Base-by-base conservation (phyloP, 2,113 vertebrate genomes). In the human (Homo sapiens) region DNA sequence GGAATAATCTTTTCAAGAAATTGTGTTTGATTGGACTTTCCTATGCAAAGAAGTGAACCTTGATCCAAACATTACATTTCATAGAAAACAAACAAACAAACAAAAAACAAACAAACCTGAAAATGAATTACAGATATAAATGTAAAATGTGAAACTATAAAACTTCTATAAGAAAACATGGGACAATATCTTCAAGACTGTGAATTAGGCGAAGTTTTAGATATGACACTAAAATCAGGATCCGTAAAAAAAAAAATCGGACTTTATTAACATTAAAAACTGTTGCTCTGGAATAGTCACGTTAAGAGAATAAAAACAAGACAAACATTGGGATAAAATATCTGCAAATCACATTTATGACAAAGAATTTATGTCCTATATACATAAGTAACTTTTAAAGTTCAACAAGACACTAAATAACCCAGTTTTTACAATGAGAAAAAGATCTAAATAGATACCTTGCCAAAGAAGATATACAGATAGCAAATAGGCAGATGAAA, bases 221-320 rank as follows among this genome's bases (percentile, higher is more conserved):
- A 38, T 64, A 57, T 23, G 75, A 61, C 38, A 50, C 52, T 66
- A 22, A 83, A 95, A 73, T 11, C n/a, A 61, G n/a, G 32, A 73
- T 61, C 12, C 48, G 83, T 4, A 32, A 27, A 72, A 72, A 18
- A 18, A 30, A 83, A 76, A 91, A 79, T 45, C 40, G 25, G 38
- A 79, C 23, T 83, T 95, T 22, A 79, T 89, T 64, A 83, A 61
- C 93, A 92, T 70, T 45, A 59, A 68, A 92, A 95, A 64, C 13
- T 22, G 14, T 43, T 52, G 30, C 22, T 89, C 43, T 89, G 6
- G 35, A 76, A 76, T 88, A 95, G 43, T 92, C 5, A 40, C 5
- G 59, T 25, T 43, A 73, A 94, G 40, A 84, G 30, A 81, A 91
- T 25, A 52, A 48, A 38, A 89, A 52, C 1, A 48, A 48, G 17